phyloP scores from a whole-genome alignment of 2,888 invertebrate genomes.

The Apoderus coryli region DNA sequence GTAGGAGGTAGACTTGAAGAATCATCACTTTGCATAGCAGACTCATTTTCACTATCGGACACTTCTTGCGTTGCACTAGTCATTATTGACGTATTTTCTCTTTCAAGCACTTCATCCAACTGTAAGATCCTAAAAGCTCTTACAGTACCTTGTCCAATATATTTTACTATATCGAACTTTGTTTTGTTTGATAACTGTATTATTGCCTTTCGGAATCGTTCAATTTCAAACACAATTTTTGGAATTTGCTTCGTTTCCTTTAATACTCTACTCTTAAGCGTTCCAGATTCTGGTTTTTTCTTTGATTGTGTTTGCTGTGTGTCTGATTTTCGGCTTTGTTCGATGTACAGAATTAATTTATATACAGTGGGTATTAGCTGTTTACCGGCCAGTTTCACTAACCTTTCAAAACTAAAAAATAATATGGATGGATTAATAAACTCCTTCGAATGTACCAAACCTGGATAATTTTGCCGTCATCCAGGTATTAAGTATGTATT shows the following conservation, averaged over 20 bases:
- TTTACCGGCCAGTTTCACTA: conserved; percentile 44
- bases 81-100: no score
- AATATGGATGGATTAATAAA: no score
- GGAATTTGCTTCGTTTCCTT: conserved; percentile 49
- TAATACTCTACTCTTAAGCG: conserved; percentile 37
- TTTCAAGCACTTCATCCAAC: conserved; percentile 39
- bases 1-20: no score
- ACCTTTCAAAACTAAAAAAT: conserved; percentile 37
- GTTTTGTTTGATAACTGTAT: conserved; percentile 44
- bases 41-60: no score
- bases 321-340: conserved; percentile 34
- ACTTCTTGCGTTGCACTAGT: no score
- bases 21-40: no score
- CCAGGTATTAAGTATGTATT: no score
- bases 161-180: conserved; percentile 39
- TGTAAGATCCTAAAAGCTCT: conserved; percentile 45
- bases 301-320: conserved; percentile 23
- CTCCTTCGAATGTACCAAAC: no score
- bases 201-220: conserved; percentile 45
- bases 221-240: conserved; percentile 47
- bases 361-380: conserved; percentile 41
- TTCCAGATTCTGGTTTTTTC: conserved; percentile 22
- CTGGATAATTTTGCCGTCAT: no score
- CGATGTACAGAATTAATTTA: conserved; percentile 41
- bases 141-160: conserved; percentile 45